Evolutionary conservation across 2,797 vertebrate genomes (phyloP), one percentile per base, ranked within the genome.

Genomic region (Scolopax rusticola): DNA sequence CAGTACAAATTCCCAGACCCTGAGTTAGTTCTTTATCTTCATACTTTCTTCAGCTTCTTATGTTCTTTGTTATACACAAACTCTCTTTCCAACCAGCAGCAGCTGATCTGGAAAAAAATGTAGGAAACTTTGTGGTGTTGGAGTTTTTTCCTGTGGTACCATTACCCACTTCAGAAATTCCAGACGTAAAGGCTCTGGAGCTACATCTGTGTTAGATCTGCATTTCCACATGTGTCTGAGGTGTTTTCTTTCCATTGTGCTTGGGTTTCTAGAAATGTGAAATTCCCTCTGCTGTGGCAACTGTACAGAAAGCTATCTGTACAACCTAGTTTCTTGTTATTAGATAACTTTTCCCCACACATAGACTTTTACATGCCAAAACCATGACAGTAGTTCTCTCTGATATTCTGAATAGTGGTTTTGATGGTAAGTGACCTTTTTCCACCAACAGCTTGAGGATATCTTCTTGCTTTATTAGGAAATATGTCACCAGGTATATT

Each of bases 121-220:
- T 23, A 28, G 30, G 48, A 71, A 70, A 14, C 1, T 32, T 57
- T 0, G 0, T 41, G 27, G 15, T 47, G 4, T 3, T 41, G 20
- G 11, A 60, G 38, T 43, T 76, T 85, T 20, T 90, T 56, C 19
- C 13, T 33, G 12, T 20, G 11, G 23, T 47, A 61, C 11, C 8
- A 41, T 60, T 47, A 50, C 3, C 4, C 4, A 27, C 27, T 61
- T 59, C 28, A 80, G 30, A 12, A 67, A 21, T 8, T 45, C 4
- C n/a, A 45, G 38, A 50, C 38, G 11, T 41, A 23, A 79, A 79
- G 27, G 11, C 11, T 69, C 24, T 80, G 33, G 15, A 79, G 28
- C 6, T 9, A 36, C 9, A 27, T 32, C n/a, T 68, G 3, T 56
- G 15, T 32, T 36, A 30, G 15, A 65, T 33, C 9, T 38, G 15